These are phyloP conservation scores for Pasiphila rectangulata DNA, from an alignment of 2,888 invertebrate species.

Conservation along the genomic window DNA sequence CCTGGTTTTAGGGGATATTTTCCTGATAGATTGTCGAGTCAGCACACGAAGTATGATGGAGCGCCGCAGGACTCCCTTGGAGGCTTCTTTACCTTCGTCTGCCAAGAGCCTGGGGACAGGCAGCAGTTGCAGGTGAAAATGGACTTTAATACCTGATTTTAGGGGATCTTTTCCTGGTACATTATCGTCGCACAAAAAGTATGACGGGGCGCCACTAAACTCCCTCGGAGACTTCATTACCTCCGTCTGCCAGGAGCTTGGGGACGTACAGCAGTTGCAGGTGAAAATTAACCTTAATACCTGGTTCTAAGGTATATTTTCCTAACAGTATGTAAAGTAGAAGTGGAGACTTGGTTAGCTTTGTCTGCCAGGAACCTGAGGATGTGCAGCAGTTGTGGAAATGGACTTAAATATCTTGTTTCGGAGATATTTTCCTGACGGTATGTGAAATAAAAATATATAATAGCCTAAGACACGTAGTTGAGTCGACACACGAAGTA, in stretches of 20 bases:
- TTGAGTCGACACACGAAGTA: conserved; percentile 81
- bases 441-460: conserved; percentile 29
- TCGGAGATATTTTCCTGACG: conserved; percentile 30
- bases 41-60: conserved; percentile 80
- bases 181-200: conserved; percentile 77
- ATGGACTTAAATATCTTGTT: neutral
- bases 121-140: conserved; percentile 85
- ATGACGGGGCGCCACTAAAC: conserved; percentile 86
- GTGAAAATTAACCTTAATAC: conserved; percentile 51
- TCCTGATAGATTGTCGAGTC: conserved; percentile 54
- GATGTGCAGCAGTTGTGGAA: conserved; percentile 83
- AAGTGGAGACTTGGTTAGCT: conserved; percentile 95
- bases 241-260: conserved; percentile 96
- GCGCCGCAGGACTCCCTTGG: conserved; percentile 93
- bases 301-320: neutral
- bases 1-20: neutral
- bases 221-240: conserved; percentile 97
- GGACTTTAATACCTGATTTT: neutral
- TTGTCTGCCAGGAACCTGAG: conserved; percentile 96
- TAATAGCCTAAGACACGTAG: no score
- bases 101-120: conserved; percentile 91
- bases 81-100: conserved; percentile 98
- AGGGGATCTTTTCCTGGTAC: conserved; percentile 36
- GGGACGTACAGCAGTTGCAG: conserved; percentile 86
- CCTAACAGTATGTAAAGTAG: conserved; percentile 57